These are phyloP conservation scores for Poeciliopsis prolifica DNA, from an alignment of 2,113 vertebrate species.

Conservation along the genomic window DNA sequence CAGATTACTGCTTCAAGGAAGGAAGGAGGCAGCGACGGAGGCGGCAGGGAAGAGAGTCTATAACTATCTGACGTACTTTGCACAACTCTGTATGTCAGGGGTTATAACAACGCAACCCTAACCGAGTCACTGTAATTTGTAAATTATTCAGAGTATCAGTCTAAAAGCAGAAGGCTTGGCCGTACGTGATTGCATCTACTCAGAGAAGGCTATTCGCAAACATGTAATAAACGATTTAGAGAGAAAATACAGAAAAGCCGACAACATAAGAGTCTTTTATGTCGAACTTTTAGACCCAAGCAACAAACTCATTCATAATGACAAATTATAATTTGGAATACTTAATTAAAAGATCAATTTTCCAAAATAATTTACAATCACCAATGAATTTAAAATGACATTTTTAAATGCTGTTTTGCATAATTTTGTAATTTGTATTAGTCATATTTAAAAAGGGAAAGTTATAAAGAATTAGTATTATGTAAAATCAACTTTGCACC, in stretches of 20 bases:
- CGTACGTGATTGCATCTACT: background rate
- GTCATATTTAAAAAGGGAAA: too few relatives aligned
- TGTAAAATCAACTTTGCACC: too few relatives aligned
- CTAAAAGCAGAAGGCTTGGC: background rate
- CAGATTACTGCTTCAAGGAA: conserved; percentile 82
- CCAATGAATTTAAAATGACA: too few relatives aligned
- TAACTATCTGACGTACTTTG: conserved; percentile 43
- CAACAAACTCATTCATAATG: too few relatives aligned
- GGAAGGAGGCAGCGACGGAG: conserved; percentile 38
- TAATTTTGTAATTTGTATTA: too few relatives aligned
- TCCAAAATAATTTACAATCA: too few relatives aligned
- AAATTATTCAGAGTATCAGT: background rate
- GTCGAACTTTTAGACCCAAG: too few relatives aligned
- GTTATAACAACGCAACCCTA: background rate
- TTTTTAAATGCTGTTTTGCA: too few relatives aligned
- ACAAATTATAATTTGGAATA: too few relatives aligned
- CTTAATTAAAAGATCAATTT: too few relatives aligned
- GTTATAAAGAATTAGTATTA: too few relatives aligned
- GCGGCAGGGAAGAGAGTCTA: conserved; percentile 72
- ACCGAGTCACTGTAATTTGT: background rate
- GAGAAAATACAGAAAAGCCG: background rate
- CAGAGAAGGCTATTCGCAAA: background rate
- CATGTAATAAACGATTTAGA: background rate
- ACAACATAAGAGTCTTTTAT: background rate
- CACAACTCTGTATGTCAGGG: conserved; percentile 19